Conservation (phyloP, 2,888 invertebrate species). For the Cremastinae sp. region DNA sequence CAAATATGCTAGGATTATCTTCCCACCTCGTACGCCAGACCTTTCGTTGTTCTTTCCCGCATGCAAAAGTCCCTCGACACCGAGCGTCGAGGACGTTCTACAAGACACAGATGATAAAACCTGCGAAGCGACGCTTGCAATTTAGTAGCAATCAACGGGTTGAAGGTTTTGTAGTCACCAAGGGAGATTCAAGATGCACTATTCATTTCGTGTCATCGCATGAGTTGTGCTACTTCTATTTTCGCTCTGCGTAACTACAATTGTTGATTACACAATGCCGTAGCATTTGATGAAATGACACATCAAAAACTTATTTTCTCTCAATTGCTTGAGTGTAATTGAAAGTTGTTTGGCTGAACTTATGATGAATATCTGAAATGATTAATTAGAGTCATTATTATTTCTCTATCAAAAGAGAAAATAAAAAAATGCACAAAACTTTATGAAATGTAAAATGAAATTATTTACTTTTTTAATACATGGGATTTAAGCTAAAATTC, state of each 20-base stretch:
- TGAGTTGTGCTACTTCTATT: slow-evolving; percentile 69
- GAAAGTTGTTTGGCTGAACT: too few species aligned
- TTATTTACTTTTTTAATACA: too few species aligned
- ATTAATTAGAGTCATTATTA: too few species aligned
- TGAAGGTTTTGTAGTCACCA: slow-evolving; percentile 78
- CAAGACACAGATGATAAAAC: slow-evolving; percentile 55
- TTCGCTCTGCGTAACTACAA: slow-evolving; percentile 42
- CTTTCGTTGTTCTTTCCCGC: slow-evolving; percentile 51
- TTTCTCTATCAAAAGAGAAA: too few species aligned
- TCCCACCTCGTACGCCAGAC: slow-evolving; percentile 58
- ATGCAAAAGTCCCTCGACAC: slow-evolving; percentile 49
- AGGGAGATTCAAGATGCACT: slow-evolving; percentile 74
- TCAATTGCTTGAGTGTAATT: too few species aligned
- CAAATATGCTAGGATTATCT: slow-evolving; percentile 66
- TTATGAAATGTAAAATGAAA: too few species aligned
- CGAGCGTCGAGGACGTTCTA: slow-evolving; percentile 47
- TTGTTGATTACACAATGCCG: too few species aligned
- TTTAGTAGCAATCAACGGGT: slow-evolving; percentile 78
- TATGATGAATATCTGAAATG: too few species aligned
- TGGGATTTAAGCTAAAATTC: too few species aligned
- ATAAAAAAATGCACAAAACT: too few species aligned
- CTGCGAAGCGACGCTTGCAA: slow-evolving; percentile 68
- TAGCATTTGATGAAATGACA: too few species aligned
- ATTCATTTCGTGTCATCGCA: slow-evolving; percentile 77
- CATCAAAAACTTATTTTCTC: too few species aligned